Conservation (phyloP, 2,888 invertebrate species). For the Acrobasis repandana region DNA sequence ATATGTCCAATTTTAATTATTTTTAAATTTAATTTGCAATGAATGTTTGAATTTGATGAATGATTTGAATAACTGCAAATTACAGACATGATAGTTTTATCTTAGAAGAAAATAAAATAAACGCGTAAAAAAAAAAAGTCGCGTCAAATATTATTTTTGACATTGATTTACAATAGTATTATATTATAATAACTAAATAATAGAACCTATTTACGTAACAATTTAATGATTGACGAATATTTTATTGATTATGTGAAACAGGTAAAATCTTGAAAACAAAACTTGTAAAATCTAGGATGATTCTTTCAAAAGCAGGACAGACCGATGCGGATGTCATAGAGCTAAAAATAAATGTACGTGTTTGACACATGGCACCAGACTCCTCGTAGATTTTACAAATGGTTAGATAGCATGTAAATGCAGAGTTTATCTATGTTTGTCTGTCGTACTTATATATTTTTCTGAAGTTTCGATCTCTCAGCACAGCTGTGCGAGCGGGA, state of each 20-base stretch:
- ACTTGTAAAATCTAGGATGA: no score
- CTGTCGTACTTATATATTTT: no score
- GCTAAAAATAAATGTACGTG: no score
- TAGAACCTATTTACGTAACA: slow-evolving; percentile 9
- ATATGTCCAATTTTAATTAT: slow-evolving; percentile 3
- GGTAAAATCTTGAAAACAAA: slow-evolving; percentile 5
- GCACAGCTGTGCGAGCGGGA: neutral
- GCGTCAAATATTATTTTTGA: slow-evolving; percentile 18
- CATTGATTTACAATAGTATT: slow-evolving; percentile 3
- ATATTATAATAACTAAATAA: slow-evolving; percentile 5
- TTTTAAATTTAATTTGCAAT: neutral
- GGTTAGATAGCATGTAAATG: neutral
- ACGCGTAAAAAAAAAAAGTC: slow-evolving; percentile 6
- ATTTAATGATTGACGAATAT: slow-evolving; percentile 12
- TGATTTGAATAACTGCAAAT: neutral
- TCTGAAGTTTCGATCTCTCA: no score
- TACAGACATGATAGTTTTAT: neutral
- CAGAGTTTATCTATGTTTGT: no score
- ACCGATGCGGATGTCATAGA: no score
- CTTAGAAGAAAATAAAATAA: neutral
- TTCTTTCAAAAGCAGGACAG: no score
- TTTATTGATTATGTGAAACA: slow-evolving; percentile 8
- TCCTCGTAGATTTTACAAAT: neutral
- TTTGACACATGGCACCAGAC: no score
- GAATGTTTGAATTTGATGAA: slow-evolving; percentile 1